A percentile compares a stretch with the other conserved stretches of the same genome.
Conservation (phyloP, 2,888 invertebrate genomes). For the Drosophila stalkeri region DNA sequence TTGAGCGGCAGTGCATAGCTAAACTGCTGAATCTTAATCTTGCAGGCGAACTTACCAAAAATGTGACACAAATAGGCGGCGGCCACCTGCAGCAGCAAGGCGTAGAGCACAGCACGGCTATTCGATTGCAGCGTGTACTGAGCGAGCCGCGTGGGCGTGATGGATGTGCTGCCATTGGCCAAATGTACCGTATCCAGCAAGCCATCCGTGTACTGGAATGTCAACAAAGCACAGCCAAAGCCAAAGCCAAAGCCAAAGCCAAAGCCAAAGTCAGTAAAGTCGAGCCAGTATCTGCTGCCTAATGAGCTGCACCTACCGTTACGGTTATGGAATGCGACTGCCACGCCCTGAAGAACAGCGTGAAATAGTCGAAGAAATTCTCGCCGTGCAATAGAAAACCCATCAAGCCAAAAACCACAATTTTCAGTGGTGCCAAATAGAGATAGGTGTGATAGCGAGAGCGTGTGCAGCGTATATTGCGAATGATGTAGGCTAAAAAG, state of each 20-base stretch:
- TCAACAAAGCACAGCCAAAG: neutral
- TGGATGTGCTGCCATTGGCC: conserved; percentile 43
- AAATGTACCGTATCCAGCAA: conserved; percentile 38
- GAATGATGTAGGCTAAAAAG: conserved; percentile 76
- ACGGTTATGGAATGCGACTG: conserved; percentile 86
- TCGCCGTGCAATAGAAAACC: conserved; percentile 87
- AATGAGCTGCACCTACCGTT: conserved; percentile 84
- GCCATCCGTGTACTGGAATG: conserved; percentile 45
- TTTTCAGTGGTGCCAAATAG: conserved; percentile 91
- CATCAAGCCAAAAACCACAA: conserved; percentile 89
- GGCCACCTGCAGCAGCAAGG: conserved; percentile 88
- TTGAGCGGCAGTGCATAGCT: conserved; percentile 94
- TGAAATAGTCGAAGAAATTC: conserved; percentile 84
- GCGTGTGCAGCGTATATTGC: conserved; percentile 86
- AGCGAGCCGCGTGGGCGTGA: conserved; percentile 37
- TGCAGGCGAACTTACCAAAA: conserved; percentile 93
- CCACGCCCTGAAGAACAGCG: conserved; percentile 86
- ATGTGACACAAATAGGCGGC: conserved; percentile 89
- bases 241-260: too few relatives aligned
- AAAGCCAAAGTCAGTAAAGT: neutral
- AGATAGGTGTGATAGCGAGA: conserved; percentile 91
- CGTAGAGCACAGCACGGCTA: conserved; percentile 85
- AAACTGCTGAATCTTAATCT: conserved; percentile 94
- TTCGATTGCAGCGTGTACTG: conserved; percentile 72
- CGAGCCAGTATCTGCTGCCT: neutral